Evolutionary conservation across 2,888 invertebrate genomes (phyloP), one percentile per base, ranked within the genome.

Genomic region (Lochmaea capreae): DNA sequence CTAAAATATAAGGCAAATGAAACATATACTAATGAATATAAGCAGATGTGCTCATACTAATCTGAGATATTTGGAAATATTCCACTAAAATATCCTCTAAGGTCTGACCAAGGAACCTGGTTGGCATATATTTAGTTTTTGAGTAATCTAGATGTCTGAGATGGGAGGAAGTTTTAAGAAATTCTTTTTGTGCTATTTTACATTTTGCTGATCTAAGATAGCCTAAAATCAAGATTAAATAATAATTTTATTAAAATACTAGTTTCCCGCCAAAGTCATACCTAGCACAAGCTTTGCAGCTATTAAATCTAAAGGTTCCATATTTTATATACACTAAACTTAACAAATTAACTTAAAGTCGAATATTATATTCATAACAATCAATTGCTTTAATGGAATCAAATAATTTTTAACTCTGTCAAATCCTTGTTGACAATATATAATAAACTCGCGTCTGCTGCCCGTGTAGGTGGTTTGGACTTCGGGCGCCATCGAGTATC

Each of bases 181-280:
- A 86, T 57, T 81, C 82, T 43, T 83, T 79, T 74, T 85, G 85
- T 14, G 85, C 83, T 4, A 75, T 75, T 43, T 79, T 80, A 75
- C 85, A 86, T 65, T 84, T 82, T 73, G 85, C 81, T 12, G 80
- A 79, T 79, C 85, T 86, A 49, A 87, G 79, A 79, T 87, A 87
- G 49, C 87, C 87, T 87, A 76, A 26, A 83, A 39, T 62, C 14
- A 68, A 57, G 33, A 26, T n/a, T 33, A 59, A 9, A 6, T 6
- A 39, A 39, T 12, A 11, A 52, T 61, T 42, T 54, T 22, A 49
- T 83, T 65, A 76, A 71, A 67, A 67, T 61, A 54, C 14, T 39
- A 65, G 49, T 67, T 72, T 78, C 76, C 74, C 76, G 78, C 75
- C 76, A 76, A 76, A 69, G 63, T 12, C 43, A 49, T 71, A 79